These are phyloP conservation scores for Hydrochoerus hydrochaeris DNA, from an alignment of 2,113 vertebrate species.

Conservation along the genomic window DNA sequence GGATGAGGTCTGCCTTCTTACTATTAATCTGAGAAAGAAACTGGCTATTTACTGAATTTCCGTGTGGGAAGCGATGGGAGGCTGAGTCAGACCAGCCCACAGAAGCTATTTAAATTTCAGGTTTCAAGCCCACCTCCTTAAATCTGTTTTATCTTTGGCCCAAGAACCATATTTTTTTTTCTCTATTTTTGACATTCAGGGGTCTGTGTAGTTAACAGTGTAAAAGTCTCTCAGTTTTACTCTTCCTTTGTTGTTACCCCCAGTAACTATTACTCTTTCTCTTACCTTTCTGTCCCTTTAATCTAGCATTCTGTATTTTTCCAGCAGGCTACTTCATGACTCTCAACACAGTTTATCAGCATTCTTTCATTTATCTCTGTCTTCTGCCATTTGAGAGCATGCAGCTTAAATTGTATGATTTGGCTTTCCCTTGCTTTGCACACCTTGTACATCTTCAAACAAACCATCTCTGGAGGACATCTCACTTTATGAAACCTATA, in stretches of 20 bases:
- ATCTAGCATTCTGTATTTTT: background rate
- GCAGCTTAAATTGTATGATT: background rate
- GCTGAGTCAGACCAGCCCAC: conserved; percentile 54
- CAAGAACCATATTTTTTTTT: background rate
- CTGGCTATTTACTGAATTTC: conserved; percentile 39
- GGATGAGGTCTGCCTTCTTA: conserved; percentile 24
- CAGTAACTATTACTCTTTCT: background rate
- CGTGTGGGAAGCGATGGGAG: conserved; percentile 15
- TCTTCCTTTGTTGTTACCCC: background rate
- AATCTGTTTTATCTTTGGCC: conserved; percentile 23
- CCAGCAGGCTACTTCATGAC: background rate
- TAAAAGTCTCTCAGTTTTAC: background rate
- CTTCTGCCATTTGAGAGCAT: background rate
- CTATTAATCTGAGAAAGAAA: conserved; percentile 54
- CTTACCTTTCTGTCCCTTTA: background rate
- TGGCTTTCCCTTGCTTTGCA: background rate
- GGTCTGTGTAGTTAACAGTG: background rate
- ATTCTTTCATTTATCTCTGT: background rate
- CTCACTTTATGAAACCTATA: background rate
- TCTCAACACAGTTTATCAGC: background rate
- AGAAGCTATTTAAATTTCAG: conserved; percentile 49
- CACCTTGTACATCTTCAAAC: background rate
- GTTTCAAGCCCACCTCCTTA: conserved; percentile 52
- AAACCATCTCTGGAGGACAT: background rate
- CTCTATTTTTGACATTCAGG: background rate